Conservation (phyloP, 2,113 vertebrate genomes). For the Grammatotria lemairii region DNA sequence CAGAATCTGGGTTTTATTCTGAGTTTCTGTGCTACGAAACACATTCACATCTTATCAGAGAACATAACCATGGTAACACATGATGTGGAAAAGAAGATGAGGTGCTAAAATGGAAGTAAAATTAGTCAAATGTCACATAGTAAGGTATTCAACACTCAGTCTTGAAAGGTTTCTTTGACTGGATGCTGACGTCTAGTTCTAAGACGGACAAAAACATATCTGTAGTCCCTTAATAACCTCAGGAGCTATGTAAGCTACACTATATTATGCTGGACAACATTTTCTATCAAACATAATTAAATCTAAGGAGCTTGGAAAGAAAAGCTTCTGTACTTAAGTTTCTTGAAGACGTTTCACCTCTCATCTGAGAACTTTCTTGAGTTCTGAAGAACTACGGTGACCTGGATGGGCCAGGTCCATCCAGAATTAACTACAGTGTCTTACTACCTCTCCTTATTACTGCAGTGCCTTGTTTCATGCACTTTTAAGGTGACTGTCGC, state of each 20-base stretch:
- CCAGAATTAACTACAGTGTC: background rate
- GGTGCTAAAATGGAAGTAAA: background rate
- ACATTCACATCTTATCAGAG: background rate
- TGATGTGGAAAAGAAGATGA: background rate
- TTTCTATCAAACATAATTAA: background rate
- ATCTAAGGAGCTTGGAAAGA: background rate
- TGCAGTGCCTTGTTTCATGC: background rate
- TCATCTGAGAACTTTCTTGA: fast-evolving
- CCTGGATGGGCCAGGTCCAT: background rate
- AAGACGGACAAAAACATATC: fast-evolving
- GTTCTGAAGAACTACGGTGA: fast-evolving
- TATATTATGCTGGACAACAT: background rate
- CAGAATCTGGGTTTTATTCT: background rate
- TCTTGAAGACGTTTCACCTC: background rate
- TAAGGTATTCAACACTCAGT: background rate
- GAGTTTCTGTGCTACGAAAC: fast-evolving
- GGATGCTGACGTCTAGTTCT: fast-evolving
- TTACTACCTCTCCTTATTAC: background rate
- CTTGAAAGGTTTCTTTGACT: background rate
- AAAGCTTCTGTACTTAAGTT: background rate
- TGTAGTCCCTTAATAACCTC: background rate
- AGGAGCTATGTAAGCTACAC: background rate
- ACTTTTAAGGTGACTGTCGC: fast-evolving
- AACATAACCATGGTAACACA: background rate
- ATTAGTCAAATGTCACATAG: background rate